Evolutionary conservation across 2,113 vertebrate genomes (phyloP).

Genomic region (Heptranchias perlo): DNA sequence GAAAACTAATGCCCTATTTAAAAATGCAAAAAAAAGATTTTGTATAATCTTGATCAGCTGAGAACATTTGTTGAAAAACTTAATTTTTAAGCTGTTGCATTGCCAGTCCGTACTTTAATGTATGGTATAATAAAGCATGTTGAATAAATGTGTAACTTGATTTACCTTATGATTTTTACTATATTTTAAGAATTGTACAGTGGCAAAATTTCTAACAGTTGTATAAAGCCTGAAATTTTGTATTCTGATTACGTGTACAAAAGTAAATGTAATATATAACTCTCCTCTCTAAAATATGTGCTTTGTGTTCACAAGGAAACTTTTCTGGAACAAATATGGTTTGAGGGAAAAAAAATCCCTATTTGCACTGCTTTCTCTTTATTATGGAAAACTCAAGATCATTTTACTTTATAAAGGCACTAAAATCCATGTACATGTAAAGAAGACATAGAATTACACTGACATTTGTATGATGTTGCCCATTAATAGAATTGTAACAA

Average conservation of each 20-base stretch:
- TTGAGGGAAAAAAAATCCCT: neutral
- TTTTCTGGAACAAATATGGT: neutral
- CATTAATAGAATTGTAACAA: neutral
- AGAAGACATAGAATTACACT: neutral
- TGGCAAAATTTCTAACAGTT: conserved; percentile 32
- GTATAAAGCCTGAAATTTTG: conserved; percentile 36
- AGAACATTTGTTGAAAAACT: conserved; percentile 10
- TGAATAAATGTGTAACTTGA: conserved; percentile 28
- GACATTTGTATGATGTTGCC: neutral
- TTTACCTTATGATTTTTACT: conserved; percentile 18
- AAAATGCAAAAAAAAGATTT: neutral
- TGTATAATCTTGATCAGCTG: conserved; percentile 14
- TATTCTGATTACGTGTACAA: conserved; percentile 33
- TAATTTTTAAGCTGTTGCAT: conserved; percentile 17
- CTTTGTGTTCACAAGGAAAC: conserved; percentile 16
- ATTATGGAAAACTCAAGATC: neutral
- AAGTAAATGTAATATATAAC: conserved; percentile 37
- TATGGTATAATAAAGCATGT: conserved; percentile 27
- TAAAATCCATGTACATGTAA: neutral
- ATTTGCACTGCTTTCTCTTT: neutral
- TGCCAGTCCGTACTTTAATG: neutral
- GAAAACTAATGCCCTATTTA: neutral
- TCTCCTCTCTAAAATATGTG: neutral
- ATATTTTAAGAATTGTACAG: conserved; percentile 25
- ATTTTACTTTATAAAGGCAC: neutral